phyloP scores from a whole-genome alignment of 2,888 invertebrate genomes.

The Zelleria hepariella region DNA sequence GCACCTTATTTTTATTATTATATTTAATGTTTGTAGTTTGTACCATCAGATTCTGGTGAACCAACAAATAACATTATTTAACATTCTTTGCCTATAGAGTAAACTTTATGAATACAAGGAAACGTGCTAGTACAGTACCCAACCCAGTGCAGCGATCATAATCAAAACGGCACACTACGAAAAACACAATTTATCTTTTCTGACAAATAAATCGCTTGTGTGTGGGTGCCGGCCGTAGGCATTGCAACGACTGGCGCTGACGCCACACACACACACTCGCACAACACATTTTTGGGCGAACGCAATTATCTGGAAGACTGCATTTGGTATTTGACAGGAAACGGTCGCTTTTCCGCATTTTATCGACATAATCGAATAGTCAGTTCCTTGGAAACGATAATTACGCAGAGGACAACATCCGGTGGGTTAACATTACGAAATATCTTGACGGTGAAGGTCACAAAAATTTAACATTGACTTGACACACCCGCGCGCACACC shows the following conservation, averaged over 20 bases:
- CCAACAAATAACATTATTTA: background rate
- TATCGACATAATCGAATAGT: background rate
- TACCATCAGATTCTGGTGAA: background rate
- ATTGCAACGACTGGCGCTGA: background rate
- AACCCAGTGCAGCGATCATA: background rate
- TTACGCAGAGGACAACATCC: conserved; percentile 31
- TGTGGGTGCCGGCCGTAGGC: background rate
- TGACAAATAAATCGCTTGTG: background rate
- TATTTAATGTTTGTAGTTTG: too few species aligned
- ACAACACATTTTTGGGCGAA: background rate
- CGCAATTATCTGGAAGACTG: background rate
- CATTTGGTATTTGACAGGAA: background rate
- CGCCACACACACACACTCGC: background rate
- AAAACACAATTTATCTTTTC: background rate
- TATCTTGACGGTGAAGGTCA: conserved; percentile 61
- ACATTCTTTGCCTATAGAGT: background rate
- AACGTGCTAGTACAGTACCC: background rate
- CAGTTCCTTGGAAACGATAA: background rate
- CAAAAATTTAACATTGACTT: conserved; percentile 67
- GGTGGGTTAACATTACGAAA: conserved; percentile 31
- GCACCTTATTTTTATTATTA: too few species aligned
- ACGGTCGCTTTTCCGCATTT: background rate
- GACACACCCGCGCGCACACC: conserved; percentile 36
- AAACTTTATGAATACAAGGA: background rate
- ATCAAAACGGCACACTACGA: background rate